Evolutionary conservation across 2,888 invertebrate species (phyloP), one percentile per base, ranked within the genome.

Genomic region (Disparrhopalites patrizii): DNA sequence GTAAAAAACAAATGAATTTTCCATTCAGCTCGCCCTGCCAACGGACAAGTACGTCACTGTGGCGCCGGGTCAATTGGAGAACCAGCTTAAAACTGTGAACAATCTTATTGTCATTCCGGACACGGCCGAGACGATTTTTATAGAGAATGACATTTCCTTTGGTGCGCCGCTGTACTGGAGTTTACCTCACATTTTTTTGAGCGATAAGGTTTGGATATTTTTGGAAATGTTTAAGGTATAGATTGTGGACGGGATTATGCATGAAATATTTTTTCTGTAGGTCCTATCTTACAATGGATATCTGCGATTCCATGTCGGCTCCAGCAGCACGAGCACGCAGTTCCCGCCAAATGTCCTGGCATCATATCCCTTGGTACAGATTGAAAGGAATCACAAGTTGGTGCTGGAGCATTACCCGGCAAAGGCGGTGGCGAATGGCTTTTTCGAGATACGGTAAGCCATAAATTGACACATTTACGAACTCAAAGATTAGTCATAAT

Each of bases 231-330:
- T n/a, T n/a, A n/a, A n/a, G 50, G 13, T 50, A 18, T 18, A 50
- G 10, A 15, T 50, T 50, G 10, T 50, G 18, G 8, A 7, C 13
- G 13, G 28, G 18, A 13, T 15, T 33, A 30, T 8, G 36, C 13
- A 25, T 15, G n/a, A n/a, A 8, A 56, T 36, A n/a, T 57, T 33
- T 36, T 40, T 36, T 3, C 73, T 74, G 57, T 82, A 89, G 78
- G 87, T 92, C 18, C 84, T 89, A 69, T 93, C 95, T 25, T 98
- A 98, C 80, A 94, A 93, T 28, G 97, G 97, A 3, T 86, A 86
- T 70, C 81, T 98, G 55, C 83, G 88, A 70, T 95, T 95, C 78
- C 83, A 84, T 1, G 85, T 89, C 0, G 78, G 80, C 70, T 84
- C 88, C 61, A 87, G 87, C 70, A 86, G 86, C 51, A 47, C 25